Conservation (phyloP, 2,113 vertebrate genomes). For the Machaerirhynchus nigripectus region DNA sequence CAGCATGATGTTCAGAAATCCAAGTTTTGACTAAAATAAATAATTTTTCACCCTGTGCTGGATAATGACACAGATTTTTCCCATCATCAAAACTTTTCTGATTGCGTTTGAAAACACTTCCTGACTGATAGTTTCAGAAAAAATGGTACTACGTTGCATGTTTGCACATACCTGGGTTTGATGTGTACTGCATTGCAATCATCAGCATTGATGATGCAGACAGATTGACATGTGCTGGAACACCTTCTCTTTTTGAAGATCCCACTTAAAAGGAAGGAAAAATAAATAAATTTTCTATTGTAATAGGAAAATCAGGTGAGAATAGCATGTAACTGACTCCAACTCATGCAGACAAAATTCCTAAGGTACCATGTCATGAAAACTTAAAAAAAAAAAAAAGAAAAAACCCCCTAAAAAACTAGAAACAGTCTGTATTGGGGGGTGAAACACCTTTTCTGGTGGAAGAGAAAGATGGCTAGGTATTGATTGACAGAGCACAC, state of each 20-base stretch:
- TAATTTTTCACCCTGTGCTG: neutral
- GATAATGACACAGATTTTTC: neutral
- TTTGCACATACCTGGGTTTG: conserved; percentile 87
- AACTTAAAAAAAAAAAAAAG: neutral
- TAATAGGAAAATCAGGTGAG: neutral
- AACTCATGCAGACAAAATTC: neutral
- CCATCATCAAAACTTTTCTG: neutral
- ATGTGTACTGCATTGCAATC: conserved; percentile 99
- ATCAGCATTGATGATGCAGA: conserved; percentile 98
- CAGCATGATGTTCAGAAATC: neutral
- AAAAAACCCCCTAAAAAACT: neutral
- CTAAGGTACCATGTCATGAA: neutral
- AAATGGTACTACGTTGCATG: neutral
- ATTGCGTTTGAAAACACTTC: neutral
- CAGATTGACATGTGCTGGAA: conserved; percentile 95
- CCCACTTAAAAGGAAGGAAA: conserved; percentile 82
- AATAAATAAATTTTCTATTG: neutral
- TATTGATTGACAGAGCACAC: fast-evolving
- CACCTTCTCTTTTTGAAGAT: conserved; percentile 91
- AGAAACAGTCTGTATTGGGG: neutral
- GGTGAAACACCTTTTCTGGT: neutral
- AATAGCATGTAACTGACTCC: neutral
- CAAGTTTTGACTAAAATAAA: neutral
- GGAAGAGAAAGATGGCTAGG: neutral
- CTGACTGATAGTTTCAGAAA: neutral